These are phyloP conservation scores for Synanthedon tipuliformis DNA, from an alignment of 2,888 invertebrate species.

Conservation along the genomic window DNA sequence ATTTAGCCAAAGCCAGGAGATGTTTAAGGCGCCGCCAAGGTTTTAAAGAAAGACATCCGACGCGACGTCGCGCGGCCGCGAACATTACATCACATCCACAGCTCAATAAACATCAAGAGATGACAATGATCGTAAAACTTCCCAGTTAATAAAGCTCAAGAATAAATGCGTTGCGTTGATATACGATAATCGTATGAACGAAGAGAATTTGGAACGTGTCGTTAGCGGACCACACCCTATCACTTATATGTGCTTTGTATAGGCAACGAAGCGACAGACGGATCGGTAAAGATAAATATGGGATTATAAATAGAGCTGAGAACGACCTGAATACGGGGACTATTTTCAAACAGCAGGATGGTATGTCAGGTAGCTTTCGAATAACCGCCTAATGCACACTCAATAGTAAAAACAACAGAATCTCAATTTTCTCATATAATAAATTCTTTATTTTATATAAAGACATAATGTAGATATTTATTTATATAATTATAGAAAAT, in stretches of 20 bases:
- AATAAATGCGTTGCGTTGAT: constrained; percentile 4
- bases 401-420: too few species aligned
- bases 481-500: too few species aligned
- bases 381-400: constrained; percentile 23
- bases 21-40: constrained; percentile 32
- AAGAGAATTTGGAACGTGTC: constrained; percentile 5
- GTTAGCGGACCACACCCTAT: constrained; percentile 7
- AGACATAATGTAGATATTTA: too few species aligned
- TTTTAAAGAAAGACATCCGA: constrained; percentile 26
- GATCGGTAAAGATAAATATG: constrained; percentile 41
- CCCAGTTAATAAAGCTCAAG: not conserved
- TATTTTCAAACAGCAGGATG: constrained; percentile 50
- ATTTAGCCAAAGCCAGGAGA: constrained; percentile 28
- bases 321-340: constrained; percentile 57
- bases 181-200: constrained; percentile 3
- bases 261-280: constrained; percentile 40
- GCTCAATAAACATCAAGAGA: not conserved
- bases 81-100: too few species aligned
- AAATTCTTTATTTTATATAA: too few species aligned
- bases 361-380: constrained; percentile 48
- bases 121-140: not conserved
- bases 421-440: too few species aligned
- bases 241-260: constrained; percentile 9
- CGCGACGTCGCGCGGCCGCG: constrained; percentile 15
- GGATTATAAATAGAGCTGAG: constrained; percentile 42